A percentile compares a stretch with the other conserved stretches of the same genome.
These are phyloP conservation scores for Araneus ventricosus DNA, from an alignment of 1,140 invertebrate genomes.

Conservation along the genomic window DNA sequence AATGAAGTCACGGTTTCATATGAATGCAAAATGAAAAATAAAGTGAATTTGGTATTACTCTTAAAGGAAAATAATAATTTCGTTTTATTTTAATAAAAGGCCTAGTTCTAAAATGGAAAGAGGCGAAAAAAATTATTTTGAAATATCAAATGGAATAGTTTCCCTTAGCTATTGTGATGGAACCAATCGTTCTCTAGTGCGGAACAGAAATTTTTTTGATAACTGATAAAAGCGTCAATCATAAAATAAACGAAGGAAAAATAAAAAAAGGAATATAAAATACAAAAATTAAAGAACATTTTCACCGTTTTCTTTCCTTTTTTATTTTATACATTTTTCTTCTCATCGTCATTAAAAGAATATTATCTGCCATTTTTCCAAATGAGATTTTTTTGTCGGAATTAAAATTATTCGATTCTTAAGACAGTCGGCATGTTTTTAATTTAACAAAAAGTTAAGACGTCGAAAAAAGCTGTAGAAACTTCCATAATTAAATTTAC, in stretches of 20 bases:
- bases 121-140: not conserved
- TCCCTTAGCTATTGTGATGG: not conserved
- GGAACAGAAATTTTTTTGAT: not conserved
- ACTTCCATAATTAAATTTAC: not conserved
- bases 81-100: not conserved
- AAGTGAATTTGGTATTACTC: not conserved
- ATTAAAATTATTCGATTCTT: constrained; percentile 25
- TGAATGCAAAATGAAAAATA: not conserved
- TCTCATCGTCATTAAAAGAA: constrained; percentile 39
- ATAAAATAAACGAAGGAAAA: not conserved
- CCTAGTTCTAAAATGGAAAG: not conserved
- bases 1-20: not conserved
- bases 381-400: not conserved
- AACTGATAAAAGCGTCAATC: constrained; percentile 44
- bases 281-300: not conserved
- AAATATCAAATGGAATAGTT: not conserved
- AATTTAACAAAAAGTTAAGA: not conserved
- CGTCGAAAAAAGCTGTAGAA: not conserved
- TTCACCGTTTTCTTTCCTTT: not conserved
- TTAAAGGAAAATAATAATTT: not conserved
- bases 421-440: constrained; percentile 1
- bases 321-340: not conserved
- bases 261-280: not conserved
- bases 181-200: not conserved
- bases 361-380: constrained; percentile 23